Base-by-base conservation (phyloP, 2,113 vertebrate genomes). In the Patagioenas fasciata region DNA sequence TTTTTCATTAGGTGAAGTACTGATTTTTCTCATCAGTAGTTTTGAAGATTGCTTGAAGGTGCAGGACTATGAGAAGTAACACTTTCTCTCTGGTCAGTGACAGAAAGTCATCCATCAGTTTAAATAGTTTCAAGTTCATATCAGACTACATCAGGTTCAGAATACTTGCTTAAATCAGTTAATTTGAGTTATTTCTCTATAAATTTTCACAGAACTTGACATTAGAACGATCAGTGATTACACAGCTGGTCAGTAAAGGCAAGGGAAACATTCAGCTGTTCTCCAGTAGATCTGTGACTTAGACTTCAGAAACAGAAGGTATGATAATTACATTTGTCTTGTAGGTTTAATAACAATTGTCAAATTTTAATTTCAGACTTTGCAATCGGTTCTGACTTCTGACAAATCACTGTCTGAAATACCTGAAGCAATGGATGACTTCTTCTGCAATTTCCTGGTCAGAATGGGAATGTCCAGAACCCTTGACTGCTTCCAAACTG, bases 391-490 rank as follows among this genome's bases (percentile, higher is more conserved):
- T 57, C 85, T 97, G 62, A 93, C 96, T 84, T 48, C 89, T 34
- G 91, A 95, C 56, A 95, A 77, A 60, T 54, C 75, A 0, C 11
- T 97, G 23, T 64, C 65, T 28, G 91, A 94, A 74, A 70, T 93
- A 48, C 97, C 97, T 32, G 98, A 98, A 97, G 62, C 98, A 3
- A 96, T 99, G 81, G 98, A 99, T 64, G 98, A 98, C 87, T 99
- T 98, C 95, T 85, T 99, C 47, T 98, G 98, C 94, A 99, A 98
- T 96, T 99, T 99, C 86, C 98, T 99, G n/a, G 97, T 98, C 74
- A 98, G 98, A 92, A 81, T 98, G 98, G 98, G 97, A 53, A 99
- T 99, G 99, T 97, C 82, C 40, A 98, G 98, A 94, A 99, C 99
- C 11, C 97, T 99, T 15, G 93, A 99, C 66, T 99, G 98, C 96